phyloP scores from a whole-genome alignment of 2,888 invertebrate species.

The Cyaniris semiargus region DNA sequence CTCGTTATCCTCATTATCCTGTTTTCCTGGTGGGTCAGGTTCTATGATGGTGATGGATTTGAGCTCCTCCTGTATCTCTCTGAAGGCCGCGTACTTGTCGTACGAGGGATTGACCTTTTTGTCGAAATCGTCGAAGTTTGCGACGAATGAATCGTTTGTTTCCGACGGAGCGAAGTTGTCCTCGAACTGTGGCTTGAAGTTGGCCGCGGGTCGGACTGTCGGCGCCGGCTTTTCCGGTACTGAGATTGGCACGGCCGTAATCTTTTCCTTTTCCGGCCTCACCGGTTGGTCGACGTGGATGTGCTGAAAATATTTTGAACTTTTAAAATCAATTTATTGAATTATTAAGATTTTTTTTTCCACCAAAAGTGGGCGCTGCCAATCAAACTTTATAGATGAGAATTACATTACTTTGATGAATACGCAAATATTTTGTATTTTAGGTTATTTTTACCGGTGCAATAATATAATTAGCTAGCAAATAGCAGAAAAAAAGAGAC shows the following conservation, averaged over 20 bases:
- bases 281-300: conserved; percentile 62
- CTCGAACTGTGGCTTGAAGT: conserved; percentile 82
- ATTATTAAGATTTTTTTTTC: no score
- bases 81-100: conserved; percentile 93
- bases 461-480: no score
- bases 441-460: no score
- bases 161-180: conserved; percentile 79
- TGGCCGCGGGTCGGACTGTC: conserved; percentile 35
- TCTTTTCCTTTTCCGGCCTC: conserved; percentile 56
- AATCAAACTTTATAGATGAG: no score
- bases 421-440: no score
- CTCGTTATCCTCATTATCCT: conserved; percentile 64
- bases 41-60: conserved; percentile 71
- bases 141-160: conserved; percentile 80
- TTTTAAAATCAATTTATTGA: no score
- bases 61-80: conserved; percentile 89
- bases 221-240: conserved; percentile 39
- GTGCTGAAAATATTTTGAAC: conserved; percentile 51
- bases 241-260: conserved; percentile 43
- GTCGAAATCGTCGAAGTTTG: conserved; percentile 84
- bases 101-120: conserved; percentile 80
- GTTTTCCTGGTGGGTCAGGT: conserved; percentile 56
- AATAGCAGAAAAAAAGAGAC: no score
- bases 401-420: no score
- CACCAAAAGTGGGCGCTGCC: no score